Percentiles rank a stretch among this genome's conserved stretches.
These are phyloP conservation scores for Pammene fasciana DNA, from an alignment of 2,888 invertebrate genomes.

Conservation along the genomic window DNA sequence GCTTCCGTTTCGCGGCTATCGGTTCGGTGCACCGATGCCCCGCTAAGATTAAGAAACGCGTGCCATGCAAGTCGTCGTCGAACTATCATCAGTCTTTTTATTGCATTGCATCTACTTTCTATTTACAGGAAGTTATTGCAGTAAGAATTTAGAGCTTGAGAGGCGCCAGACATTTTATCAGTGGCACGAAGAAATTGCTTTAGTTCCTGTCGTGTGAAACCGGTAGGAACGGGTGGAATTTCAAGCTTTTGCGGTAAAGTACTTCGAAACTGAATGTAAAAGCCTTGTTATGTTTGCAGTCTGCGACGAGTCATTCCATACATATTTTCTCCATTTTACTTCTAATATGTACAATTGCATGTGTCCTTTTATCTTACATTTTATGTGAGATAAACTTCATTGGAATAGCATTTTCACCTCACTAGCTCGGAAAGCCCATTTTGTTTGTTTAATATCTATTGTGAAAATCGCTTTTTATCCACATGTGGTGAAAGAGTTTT, in stretches of 20 bases:
- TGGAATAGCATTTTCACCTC: too few relatives aligned
- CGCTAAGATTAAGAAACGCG: constrained; percentile 37
- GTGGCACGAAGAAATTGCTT: constrained; percentile 9
- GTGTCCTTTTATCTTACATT: background rate
- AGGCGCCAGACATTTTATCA: constrained; percentile 13
- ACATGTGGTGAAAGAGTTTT: too few relatives aligned
- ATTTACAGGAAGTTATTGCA: constrained; percentile 19
- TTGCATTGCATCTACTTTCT: constrained; percentile 29
- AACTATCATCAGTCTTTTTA: constrained; percentile 25
- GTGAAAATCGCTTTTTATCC: too few relatives aligned
- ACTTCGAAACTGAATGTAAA: background rate
- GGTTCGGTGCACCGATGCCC: constrained; percentile 32
- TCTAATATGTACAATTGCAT: background rate
- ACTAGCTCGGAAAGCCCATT: too few relatives aligned
- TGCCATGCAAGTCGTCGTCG: constrained; percentile 25
- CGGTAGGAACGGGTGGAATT: background rate
- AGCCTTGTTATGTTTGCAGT: background rate
- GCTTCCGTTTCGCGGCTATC: constrained; percentile 37
- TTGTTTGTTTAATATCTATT: too few relatives aligned
- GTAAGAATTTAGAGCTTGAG: background rate
- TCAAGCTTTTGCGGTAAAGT: background rate
- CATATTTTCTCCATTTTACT: too few relatives aligned
- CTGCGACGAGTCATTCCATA: background rate
- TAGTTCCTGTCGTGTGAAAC: constrained; percentile 10
- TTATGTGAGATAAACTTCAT: too few relatives aligned